Conservation (phyloP, 2,888 invertebrate species). For the Chalcosyrphus nemorum region DNA sequence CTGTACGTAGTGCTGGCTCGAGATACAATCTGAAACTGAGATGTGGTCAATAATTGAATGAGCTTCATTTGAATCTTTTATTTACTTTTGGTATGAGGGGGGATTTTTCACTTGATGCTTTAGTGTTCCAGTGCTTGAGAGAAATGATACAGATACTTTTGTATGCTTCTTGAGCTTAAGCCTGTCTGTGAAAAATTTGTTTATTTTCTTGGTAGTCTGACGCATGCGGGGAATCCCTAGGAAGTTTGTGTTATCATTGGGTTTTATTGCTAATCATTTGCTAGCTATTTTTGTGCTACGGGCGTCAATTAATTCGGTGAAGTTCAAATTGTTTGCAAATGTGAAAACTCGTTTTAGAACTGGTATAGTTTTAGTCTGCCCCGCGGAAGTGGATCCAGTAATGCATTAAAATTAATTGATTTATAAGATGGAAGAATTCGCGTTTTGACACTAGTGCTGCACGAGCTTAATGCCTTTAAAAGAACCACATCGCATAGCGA, state of each 20-base stretch:
- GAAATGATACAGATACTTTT: not conserved
- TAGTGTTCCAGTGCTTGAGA: not conserved
- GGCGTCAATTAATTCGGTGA: no score
- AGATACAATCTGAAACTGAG: slow-evolving; percentile 15
- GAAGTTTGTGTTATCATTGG: not conserved
- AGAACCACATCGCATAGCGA: no score
- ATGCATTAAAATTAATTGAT: no score
- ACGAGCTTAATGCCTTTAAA: no score
- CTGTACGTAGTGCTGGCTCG: not conserved
- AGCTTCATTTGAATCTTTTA: not conserved
- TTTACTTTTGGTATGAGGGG: not conserved
- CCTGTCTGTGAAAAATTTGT: not conserved
- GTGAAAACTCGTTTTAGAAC: no score
- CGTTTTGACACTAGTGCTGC: no score
- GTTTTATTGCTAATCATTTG: not conserved
- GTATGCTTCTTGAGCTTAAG: not conserved
- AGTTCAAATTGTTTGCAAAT: no score
- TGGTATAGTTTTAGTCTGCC: no score
- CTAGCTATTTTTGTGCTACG: no score
- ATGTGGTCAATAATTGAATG: not conserved
- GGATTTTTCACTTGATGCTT: not conserved
- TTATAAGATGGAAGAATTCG: no score
- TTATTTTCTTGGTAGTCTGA: not conserved
- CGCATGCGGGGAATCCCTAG: not conserved
- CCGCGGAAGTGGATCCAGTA: no score